Percentiles rank a stretch among this genome's conserved stretches.
Evolutionary conservation across 92 coral and sea anemone genomes (phyloP).

Genomic region (Anthopleura xanthogrammica): DNA sequence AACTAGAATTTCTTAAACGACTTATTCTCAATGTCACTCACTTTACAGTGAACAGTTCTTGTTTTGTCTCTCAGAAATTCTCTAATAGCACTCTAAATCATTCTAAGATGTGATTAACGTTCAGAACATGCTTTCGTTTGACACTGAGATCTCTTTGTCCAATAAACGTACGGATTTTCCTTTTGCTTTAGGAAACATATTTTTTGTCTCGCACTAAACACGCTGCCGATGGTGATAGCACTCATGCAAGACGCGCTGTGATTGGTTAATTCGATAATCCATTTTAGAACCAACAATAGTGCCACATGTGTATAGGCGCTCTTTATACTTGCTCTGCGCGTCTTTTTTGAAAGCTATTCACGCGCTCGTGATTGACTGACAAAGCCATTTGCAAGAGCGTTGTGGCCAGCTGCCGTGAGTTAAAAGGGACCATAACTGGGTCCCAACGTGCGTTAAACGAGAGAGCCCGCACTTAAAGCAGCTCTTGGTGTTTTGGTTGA

Average conservation of each 20-base stretch:
- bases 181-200: constrained; percentile 42
- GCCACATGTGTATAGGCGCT: constrained; percentile 96
- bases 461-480: constrained; percentile 31
- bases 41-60: constrained; percentile 38
- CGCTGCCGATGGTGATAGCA: constrained; percentile 68
- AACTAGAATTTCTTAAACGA: constrained; percentile 34
- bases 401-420: constrained; percentile 56
- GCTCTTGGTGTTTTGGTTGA: constrained; percentile 18
- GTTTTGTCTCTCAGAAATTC: constrained; percentile 53
- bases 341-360: constrained; percentile 81
- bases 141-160: constrained; percentile 56
- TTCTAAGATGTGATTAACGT: constrained; percentile 58
- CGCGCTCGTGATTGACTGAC: constrained; percentile 73
- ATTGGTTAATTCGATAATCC: constrained; percentile 78
- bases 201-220: constrained; percentile 71
- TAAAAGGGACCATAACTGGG: constrained; percentile 49
- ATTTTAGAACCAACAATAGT: constrained; percentile 85
- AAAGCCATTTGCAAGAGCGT: constrained; percentile 65
- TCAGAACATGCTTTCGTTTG: constrained; percentile 42
- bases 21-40: constrained; percentile 26
- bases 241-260: constrained; percentile 40
- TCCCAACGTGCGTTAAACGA: constrained; percentile 38
- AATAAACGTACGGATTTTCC: constrained; percentile 57
- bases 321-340: constrained; percentile 72
- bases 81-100: constrained; percentile 69